Evolutionary conservation across 2,888 invertebrate genomes (phyloP).

Genomic region (Eudasyphora cyanicolor): DNA sequence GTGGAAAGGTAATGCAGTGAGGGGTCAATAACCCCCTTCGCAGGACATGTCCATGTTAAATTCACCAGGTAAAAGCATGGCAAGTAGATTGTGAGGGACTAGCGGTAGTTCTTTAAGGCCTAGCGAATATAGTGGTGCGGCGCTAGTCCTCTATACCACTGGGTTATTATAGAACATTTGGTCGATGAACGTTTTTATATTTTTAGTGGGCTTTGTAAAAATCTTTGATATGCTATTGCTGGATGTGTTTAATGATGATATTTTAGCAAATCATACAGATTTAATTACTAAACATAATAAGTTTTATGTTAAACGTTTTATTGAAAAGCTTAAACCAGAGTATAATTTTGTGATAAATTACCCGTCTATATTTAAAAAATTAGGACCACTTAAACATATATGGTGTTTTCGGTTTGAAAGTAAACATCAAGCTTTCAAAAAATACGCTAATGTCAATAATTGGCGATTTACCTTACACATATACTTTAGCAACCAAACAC

Average conservation of each 20-base stretch:
- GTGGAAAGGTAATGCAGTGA: no score
- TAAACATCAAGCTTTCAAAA: background rate
- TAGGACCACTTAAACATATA: background rate
- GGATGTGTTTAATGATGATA: background rate
- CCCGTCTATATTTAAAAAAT: no score
- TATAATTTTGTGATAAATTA: background rate
- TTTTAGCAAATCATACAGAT: background rate
- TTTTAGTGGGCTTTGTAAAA: background rate
- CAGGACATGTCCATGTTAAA: no score
- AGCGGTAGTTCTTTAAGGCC: no score
- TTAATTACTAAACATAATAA: background rate
- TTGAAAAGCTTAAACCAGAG: background rate
- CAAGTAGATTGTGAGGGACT: no score
- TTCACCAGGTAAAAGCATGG: no score
- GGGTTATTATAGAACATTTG: background rate
- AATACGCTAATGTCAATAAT: background rate
- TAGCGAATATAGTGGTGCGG: no score
- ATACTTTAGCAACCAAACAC: background rate
- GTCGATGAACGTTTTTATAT: background rate
- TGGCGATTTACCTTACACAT: background rate
- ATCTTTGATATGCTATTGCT: background rate
- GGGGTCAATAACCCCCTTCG: no score
- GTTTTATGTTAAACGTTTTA: background rate
- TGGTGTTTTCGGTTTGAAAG: conserved; percentile 1
- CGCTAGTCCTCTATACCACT: no score